phyloP scores from a whole-genome alignment of 2,113 vertebrate genomes.

The Xyrauchen texanus region DNA sequence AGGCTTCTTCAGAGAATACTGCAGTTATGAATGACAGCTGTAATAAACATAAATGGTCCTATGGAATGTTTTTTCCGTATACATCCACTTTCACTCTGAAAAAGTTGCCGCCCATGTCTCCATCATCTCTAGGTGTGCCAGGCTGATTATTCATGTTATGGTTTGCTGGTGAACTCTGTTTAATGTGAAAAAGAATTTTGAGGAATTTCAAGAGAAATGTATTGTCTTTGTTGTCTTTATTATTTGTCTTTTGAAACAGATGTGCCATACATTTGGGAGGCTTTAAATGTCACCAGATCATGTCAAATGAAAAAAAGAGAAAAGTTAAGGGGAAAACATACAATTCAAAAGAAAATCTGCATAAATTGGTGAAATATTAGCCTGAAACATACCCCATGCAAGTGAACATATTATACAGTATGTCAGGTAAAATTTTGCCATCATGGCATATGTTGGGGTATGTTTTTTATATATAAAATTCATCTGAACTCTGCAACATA shows the following conservation, averaged over 20 bases:
- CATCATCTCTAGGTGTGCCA: slow-evolving; percentile 94
- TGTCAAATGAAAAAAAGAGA: slow-evolving; percentile 55
- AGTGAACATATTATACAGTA: too few species aligned
- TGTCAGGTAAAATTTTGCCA: too few species aligned
- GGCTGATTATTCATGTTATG: slow-evolving; percentile 98
- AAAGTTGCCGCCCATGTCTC: slow-evolving; percentile 98
- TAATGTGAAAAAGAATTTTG: slow-evolving; percentile 17
- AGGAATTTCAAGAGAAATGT: background rate
- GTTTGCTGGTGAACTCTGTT: slow-evolving; percentile 95
- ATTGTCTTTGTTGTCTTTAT: background rate
- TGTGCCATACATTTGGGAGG: slow-evolving; percentile 90
- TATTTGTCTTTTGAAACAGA: background rate
- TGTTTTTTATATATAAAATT: too few species aligned
- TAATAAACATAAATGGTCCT: background rate
- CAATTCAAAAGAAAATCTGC: too few species aligned
- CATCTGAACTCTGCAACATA: too few species aligned
- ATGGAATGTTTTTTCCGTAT: slow-evolving; percentile 20
- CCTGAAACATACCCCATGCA: too few species aligned
- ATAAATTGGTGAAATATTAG: too few species aligned
- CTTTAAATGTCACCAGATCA: slow-evolving; percentile 98
- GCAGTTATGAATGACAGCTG: slow-evolving; percentile 34
- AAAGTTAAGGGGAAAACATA: background rate
- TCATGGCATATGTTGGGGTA: too few species aligned
- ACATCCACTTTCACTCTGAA: slow-evolving; percentile 90
- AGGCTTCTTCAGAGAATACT: slow-evolving; percentile 60